Evolutionary conservation across 2,888 invertebrate genomes (phyloP), one percentile per base, ranked within the genome.

Genomic region (Conops quadrifasciatus): DNA sequence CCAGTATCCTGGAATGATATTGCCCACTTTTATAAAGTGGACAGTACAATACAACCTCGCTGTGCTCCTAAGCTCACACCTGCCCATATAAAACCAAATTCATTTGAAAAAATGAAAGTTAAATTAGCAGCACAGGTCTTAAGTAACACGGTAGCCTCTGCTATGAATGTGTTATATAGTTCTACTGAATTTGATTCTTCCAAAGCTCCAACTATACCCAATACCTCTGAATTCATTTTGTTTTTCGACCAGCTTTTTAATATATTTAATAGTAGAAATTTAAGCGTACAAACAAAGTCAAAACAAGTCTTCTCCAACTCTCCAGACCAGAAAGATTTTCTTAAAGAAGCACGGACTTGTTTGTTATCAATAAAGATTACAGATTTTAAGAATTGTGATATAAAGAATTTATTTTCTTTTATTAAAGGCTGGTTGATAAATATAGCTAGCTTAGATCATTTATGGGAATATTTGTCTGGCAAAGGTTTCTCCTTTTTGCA

Each of bases 201-300:
- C 5, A 53, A 26, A 53, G 19, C 30, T 21, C 53, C 53, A 51
- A 65, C 51, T 11, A 53, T 28, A 16, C 30, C 30, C 2, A 51
- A 51, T 21, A 51, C 65, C 2, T 21, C 36, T 7, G 36, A 24
- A 51, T 65, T 49, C 28, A 45, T 65, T 2, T 13, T 26, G 11
- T 65, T 65, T 30, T 51, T 65, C 16, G 53, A 53, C 28, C 16
- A 53, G n/a, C 19, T 65, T 2, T 65, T 65, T n/a, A 65, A 65
- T 11, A 28, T 65, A 26, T 65, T 65, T 16, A 51, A 65, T 36
- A 53, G 65, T 30, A 7, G n/a, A 2, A 51, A 28, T 30, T 15
- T 2, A 16, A 16, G 16, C 11, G 28, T 16, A 13, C 21, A 19
- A 16, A 24, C 45, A 2, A 2, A 4, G 1, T 63, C 49, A 4